phyloP scores from a whole-genome alignment of 2,888 invertebrate species.

The Ophion costatus region DNA sequence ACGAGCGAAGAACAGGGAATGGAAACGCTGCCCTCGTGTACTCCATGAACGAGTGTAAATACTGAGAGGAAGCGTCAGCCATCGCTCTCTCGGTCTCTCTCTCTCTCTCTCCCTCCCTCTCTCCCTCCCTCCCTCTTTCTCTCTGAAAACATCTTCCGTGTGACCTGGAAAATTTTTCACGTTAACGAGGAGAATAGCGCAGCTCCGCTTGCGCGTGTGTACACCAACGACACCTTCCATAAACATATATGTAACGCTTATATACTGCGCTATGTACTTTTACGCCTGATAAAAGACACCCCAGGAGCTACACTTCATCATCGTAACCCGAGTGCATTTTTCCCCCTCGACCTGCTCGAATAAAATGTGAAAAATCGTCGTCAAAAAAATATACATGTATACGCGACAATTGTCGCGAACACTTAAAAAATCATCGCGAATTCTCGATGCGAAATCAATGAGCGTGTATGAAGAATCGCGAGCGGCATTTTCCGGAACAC shows the following conservation, averaged over 20 bases:
- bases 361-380: constrained; percentile 16
- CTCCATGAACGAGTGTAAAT: constrained; percentile 52
- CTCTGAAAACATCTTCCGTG: constrained; percentile 57
- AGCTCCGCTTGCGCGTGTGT: constrained; percentile 32
- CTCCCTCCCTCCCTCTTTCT: constrained; percentile 39
- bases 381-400: neutral
- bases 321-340: constrained; percentile 21
- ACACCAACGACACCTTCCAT: constrained; percentile 18
- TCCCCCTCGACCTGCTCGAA: constrained; percentile 5
- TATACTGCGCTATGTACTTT: constrained; percentile 23
- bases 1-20: constrained; percentile 9
- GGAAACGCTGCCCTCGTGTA: constrained; percentile 54
- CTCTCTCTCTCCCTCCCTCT: constrained; percentile 36
- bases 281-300: constrained; percentile 31
- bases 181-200: constrained; percentile 58
- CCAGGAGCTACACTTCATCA: constrained; percentile 35
- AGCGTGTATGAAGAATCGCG: too few species aligned
- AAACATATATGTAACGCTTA: neutral
- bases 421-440: neutral
- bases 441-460: neutral
- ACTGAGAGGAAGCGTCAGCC: constrained; percentile 26
- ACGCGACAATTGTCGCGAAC: too few species aligned
- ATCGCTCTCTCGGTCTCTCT: constrained; percentile 29
- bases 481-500: too few species aligned
- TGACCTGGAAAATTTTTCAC: constrained; percentile 62